Evolutionary conservation across 2,888 invertebrate genomes (phyloP).

Genomic region (Drosophila sordidula): DNA sequence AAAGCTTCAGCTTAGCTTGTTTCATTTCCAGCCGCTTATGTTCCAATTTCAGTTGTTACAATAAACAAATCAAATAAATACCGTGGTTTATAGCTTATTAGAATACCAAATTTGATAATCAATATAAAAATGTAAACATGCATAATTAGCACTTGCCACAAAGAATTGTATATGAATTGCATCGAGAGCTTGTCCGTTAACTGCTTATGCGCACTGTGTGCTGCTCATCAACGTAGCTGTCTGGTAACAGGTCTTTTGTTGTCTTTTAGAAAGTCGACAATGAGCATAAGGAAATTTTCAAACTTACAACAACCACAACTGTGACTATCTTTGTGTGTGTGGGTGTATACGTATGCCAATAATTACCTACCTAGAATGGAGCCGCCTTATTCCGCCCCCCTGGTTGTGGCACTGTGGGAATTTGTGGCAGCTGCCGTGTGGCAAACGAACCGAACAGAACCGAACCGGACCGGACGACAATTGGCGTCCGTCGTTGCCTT

Average conservation of each 20-base stretch:
- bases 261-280: slow-evolving; percentile 42
- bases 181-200: not conserved
- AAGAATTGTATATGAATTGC: not conserved
- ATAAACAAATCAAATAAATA: no score
- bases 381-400: not conserved
- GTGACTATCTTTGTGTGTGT: not conserved
- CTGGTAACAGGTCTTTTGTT: slow-evolving; percentile 16
- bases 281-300: slow-evolving; percentile 30
- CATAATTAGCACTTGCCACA: no score
- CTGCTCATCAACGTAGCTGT: not conserved
- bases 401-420: slow-evolving; percentile 43
- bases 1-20: no score
- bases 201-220: slow-evolving; percentile 19
- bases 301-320: slow-evolving; percentile 5
- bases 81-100: no score
- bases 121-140: no score
- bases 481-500: slow-evolving; percentile 5
- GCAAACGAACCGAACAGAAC: slow-evolving; percentile 7
- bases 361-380: slow-evolving; percentile 38
- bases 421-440: slow-evolving; percentile 44
- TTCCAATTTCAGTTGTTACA: no score
- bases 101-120: no score
- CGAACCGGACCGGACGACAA: slow-evolving; percentile 7
- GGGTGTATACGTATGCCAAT: slow-evolving; percentile 12
- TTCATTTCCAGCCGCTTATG: no score